Conservation (phyloP, 2,888 invertebrate genomes). For the Scaeva pyrastri region DNA sequence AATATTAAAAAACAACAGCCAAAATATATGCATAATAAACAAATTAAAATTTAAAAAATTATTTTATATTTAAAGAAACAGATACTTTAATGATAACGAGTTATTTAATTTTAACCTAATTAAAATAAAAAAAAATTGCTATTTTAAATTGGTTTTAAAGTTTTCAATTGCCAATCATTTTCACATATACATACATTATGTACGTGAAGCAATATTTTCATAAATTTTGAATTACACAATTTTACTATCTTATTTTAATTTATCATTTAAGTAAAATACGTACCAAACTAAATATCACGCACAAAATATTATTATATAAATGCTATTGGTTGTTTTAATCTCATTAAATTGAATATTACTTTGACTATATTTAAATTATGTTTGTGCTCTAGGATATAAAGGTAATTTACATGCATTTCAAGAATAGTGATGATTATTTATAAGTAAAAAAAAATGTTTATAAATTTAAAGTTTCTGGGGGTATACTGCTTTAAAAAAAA, state of each 20-base stretch:
- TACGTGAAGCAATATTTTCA: no score
- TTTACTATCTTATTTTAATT: background rate
- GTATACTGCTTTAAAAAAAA: background rate
- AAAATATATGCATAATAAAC: no score
- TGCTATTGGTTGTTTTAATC: background rate
- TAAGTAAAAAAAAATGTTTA: slow-evolving; percentile 25
- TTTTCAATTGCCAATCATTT: no score
- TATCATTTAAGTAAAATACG: background rate
- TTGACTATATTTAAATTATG: background rate
- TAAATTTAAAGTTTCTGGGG: background rate
- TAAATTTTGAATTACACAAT: background rate
- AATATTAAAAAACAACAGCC: no score
- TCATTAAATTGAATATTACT: background rate
- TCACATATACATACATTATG: no score
- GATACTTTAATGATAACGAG: no score
- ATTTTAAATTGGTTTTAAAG: no score
- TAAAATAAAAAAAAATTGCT: no score
- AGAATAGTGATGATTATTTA: slow-evolving; percentile 39
- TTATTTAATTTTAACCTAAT: no score
- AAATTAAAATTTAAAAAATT: no score
- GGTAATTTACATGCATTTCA: slow-evolving; percentile 48
- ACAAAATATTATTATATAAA: background rate
- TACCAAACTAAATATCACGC: background rate
- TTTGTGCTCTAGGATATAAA: slow-evolving; percentile 31
- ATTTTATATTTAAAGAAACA: no score